Conservation (phyloP, 2,113 vertebrate species). For the Scatophagus argus region DNA sequence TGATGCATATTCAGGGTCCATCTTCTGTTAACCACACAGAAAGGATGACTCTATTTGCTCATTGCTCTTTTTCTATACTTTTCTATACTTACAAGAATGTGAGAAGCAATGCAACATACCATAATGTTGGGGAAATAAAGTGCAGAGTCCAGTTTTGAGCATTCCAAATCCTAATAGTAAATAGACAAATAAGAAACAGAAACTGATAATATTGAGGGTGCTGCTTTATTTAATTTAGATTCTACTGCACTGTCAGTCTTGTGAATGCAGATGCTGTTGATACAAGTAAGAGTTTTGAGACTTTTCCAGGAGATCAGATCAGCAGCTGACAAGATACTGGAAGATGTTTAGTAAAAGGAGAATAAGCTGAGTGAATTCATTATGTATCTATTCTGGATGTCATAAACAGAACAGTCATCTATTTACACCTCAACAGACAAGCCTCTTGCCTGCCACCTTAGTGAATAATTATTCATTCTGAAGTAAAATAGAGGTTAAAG, state of each 20-base stretch:
- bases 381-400: conserved; percentile 6
- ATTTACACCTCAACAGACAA: conserved; percentile 10
- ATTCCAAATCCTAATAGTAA: conserved; percentile 35
- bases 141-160: not conserved
- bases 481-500: conserved; percentile 8
- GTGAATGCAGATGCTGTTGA: conserved; percentile 28
- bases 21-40: conserved; percentile 22
- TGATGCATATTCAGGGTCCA: conserved; percentile 23
- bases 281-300: not conserved
- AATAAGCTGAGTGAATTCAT: conserved; percentile 26
- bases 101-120: conserved; percentile 40
- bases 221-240: conserved; percentile 34
- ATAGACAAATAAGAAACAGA: conserved; percentile 41
- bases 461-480: not conserved
- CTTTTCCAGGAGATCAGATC: conserved; percentile 12
- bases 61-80: conserved; percentile 32
- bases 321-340: conserved; percentile 20
- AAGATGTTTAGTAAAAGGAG: conserved; percentile 36
- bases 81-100: conserved; percentile 59
- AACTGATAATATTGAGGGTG: conserved; percentile 2
- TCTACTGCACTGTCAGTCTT: not conserved
- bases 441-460: not conserved
- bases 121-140: not conserved
- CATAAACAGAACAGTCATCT: conserved; percentile 11
- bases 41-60: conserved; percentile 24